A percentile compares a stretch with the other conserved stretches of the same genome.
These are phyloP conservation scores for Fratercula arctica DNA, from an alignment of 2,797 vertebrate species.

Conservation along the genomic window DNA sequence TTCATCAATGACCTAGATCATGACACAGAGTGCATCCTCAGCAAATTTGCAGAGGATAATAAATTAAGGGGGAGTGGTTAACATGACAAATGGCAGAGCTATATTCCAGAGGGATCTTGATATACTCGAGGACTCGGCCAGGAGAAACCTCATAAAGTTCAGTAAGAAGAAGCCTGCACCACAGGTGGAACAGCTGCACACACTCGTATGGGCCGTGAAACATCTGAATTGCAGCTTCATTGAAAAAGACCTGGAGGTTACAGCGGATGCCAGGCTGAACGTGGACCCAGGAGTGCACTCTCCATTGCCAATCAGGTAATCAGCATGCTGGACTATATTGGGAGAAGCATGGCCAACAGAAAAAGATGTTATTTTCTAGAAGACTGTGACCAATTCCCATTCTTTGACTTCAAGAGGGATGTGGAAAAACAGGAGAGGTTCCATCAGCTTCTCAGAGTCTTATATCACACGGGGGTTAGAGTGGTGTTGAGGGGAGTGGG, in stretches of 20 bases:
- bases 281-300: background rate
- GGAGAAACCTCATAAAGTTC: background rate
- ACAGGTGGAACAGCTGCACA: background rate
- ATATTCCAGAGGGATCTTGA: background rate
- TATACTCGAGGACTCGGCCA: background rate
- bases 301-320: constrained; percentile 4
- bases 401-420: background rate
- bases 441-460: background rate
- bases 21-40: constrained; percentile 20
- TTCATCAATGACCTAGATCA: constrained; percentile 46
- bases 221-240: background rate
- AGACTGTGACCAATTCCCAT: background rate
- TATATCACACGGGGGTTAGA: background rate
- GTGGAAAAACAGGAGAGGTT: background rate
- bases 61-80: constrained; percentile 40
- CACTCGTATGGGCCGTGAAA: background rate
- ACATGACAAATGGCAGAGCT: background rate
- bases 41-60: background rate
- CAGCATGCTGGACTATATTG: background rate
- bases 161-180: background rate
- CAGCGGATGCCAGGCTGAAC: background rate
- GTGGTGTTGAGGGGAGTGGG: background rate
- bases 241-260: background rate
- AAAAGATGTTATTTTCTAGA: background rate
- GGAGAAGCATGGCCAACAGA: background rate